phyloP scores from a whole-genome alignment of 37 sponge, comb jelly and placozoan genomes.

The Eunapius fragilis region DNA sequence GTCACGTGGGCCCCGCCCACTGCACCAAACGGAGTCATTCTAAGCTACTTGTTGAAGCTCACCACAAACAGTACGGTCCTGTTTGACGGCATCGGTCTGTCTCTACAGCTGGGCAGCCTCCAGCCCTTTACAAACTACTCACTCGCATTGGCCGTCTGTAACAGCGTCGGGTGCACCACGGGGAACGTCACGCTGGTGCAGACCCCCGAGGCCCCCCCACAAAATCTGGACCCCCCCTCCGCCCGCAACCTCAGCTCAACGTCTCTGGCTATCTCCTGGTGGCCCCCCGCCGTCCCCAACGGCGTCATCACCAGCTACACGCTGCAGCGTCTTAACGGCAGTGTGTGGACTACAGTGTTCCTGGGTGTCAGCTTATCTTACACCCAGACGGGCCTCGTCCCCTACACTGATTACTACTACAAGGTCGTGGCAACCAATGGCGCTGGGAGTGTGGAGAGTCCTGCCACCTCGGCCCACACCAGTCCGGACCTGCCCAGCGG shows the following conservation, averaged over 20 bases:
- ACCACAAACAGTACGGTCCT: not conserved
- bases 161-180: slow-evolving; percentile 65
- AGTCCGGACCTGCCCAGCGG: slow-evolving; percentile 64
- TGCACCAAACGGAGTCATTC: slow-evolving; percentile 71
- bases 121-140: slow-evolving; percentile 64
- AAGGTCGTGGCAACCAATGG: slow-evolving; percentile 68
- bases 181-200: slow-evolving; percentile 21
- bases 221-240: slow-evolving; percentile 38
- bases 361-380: slow-evolving; percentile 46
- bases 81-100: slow-evolving; percentile 36
- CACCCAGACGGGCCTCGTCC: slow-evolving; percentile 44
- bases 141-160: slow-evolving; percentile 71
- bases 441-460: slow-evolving; percentile 70
- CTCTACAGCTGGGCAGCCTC: slow-evolving; percentile 19
- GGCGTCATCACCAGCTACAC: slow-evolving; percentile 67
- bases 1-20: slow-evolving; percentile 68
- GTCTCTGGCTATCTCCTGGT: slow-evolving; percentile 63
- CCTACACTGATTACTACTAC: slow-evolving; percentile 71
- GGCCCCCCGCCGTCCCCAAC: slow-evolving; percentile 62
- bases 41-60: slow-evolving; percentile 45
- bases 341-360: slow-evolving; percentile 23
- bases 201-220: slow-evolving; percentile 71
- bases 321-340: slow-evolving; percentile 25
- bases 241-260: slow-evolving; percentile 14
- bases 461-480: slow-evolving; percentile 35